Conservation (phyloP, 2,888 invertebrate species). For the Netelia fuscicornis region DNA sequence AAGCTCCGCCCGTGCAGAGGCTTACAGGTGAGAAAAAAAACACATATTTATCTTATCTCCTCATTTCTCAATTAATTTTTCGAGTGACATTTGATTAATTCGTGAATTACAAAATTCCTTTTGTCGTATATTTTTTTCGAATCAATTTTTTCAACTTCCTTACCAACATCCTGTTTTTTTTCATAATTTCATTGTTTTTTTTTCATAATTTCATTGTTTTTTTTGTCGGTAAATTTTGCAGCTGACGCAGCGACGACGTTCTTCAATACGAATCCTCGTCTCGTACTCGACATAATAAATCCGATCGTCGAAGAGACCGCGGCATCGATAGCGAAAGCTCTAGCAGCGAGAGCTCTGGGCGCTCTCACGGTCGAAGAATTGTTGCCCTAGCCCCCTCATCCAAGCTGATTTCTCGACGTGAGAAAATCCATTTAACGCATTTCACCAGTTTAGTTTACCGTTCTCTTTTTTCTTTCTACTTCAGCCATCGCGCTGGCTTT, state of each 20-base stretch:
- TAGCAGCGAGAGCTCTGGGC: conserved; percentile 87
- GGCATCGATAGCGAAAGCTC: conserved; percentile 87
- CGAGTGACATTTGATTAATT: background rate
- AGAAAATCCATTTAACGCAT: conserved; percentile 32
- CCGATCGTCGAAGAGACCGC: conserved; percentile 90
- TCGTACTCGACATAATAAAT: conserved; percentile 89
- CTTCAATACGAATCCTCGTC: conserved; percentile 89
- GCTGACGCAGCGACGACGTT: conserved; percentile 89
- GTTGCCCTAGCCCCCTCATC: conserved; percentile 80
- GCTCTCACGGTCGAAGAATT: conserved; percentile 87
- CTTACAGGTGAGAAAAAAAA: conserved; percentile 75
- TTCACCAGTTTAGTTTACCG: conserved; percentile 21
- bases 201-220: background rate
- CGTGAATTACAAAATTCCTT: background rate
- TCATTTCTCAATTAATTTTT: background rate
- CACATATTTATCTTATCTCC: too few relatives aligned
- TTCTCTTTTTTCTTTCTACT: conserved; percentile 32
- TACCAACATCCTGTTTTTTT: conserved; percentile 4
- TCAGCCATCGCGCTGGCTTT: conserved; percentile 20
- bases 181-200: background rate
- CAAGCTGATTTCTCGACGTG: conserved; percentile 23
- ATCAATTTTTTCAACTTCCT: background rate
- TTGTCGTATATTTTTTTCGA: too few relatives aligned
- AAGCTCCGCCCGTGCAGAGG: conserved; percentile 81
- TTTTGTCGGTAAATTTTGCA: conserved; percentile 80